Base-by-base conservation (phyloP, 2,888 invertebrate genomes). In the Lochmaea crataegi region DNA sequence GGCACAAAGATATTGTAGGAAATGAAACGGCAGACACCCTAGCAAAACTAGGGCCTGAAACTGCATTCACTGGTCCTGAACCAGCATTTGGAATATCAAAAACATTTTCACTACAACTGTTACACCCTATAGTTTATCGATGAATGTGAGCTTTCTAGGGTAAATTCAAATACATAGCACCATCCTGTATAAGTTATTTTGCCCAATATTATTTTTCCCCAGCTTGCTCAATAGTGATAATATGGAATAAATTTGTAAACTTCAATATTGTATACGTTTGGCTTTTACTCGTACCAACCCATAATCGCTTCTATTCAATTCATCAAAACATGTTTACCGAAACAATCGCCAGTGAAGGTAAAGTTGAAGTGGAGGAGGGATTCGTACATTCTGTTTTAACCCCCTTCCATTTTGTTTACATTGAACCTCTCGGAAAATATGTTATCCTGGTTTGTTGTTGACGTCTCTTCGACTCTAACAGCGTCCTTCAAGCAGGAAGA, bases 361-460 rank as follows among this genome's bases (percentile, higher is more conserved):
- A 1, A 11, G 16, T 38, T 16, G 9, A 41, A 61, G 61, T 16
- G 41, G 32, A 65, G 65, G n/a, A 51, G 12, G 32, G 2, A 65
- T 3, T 7, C 26, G 26, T 26, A 16, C 16, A 26, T 18, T 16
- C 14, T n/a, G 12, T 64, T 70, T 70, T 56, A 64, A 70, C 51
- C 70, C 69, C 70, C 70, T 64, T 70, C 64, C 45, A 70, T 32
- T 57, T 70, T 70, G 70, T 70, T 70, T 70, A 65, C 57, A 18
- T 45, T 42, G 42, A 14, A 57, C 70, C 70, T 70, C 70, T 65
- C 64, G 5, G 11, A 56, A 26, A 56, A 64, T 16, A 67, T 73
- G 73, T 22, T 42, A 58, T 68, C 73, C 73, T 73, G 69, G 48
- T 73, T 41, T 53, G 65, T 69, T 73, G 69, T 73, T 73, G 73